phyloP scores from a whole-genome alignment of 2,113 vertebrate genomes.

The Nettapus auritus region DNA sequence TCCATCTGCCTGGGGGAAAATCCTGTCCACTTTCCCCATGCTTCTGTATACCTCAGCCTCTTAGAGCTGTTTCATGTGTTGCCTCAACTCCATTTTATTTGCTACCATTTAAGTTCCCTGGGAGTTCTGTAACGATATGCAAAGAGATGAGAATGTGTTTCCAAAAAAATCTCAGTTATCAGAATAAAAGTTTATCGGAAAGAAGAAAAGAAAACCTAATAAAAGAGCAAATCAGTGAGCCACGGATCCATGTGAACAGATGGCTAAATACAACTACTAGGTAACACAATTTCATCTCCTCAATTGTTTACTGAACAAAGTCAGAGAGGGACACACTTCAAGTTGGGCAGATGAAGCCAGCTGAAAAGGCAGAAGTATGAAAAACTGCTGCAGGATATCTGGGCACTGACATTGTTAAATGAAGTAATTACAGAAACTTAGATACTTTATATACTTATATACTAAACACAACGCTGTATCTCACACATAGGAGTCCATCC shows the following conservation, averaged over 20 bases:
- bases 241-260: not conserved
- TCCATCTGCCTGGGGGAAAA: not conserved
- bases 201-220: not conserved
- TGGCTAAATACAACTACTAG: not conserved
- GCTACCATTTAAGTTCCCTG: not conserved
- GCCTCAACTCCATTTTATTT: not conserved
- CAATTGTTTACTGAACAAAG: not conserved
- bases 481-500: not conserved
- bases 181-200: not conserved
- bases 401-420: not conserved
- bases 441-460: not conserved
- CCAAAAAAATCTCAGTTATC: not conserved
- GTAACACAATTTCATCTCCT: not conserved
- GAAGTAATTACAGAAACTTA: not conserved
- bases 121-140: fast-evolving
- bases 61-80: not conserved
- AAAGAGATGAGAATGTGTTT: not conserved
- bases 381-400: not conserved
- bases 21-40: not conserved
- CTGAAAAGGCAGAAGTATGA: not conserved
- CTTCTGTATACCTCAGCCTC: not conserved
- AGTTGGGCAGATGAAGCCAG: not conserved
- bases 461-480: not conserved
- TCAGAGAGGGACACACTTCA: not conserved
- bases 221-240: not conserved